A percentile compares a stretch with the other conserved stretches of the same genome.
These are phyloP conservation scores for Brachypterus glaber DNA, from an alignment of 2,888 invertebrate species.

Conservation along the genomic window DNA sequence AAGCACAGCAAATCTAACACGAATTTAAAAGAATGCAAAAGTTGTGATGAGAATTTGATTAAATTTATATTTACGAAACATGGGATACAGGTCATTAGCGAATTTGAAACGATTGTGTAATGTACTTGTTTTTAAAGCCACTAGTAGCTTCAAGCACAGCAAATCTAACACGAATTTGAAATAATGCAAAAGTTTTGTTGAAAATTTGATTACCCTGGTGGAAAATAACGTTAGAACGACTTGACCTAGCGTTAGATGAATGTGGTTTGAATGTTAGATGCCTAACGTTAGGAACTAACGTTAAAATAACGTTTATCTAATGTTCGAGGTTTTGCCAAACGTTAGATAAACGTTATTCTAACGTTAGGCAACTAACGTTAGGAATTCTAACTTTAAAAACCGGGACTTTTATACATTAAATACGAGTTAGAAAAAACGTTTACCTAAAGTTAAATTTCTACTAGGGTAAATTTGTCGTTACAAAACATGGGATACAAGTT, in stretches of 20 bases:
- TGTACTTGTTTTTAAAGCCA: constrained; percentile 22
- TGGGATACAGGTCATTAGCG: constrained; percentile 69
- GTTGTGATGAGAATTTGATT: constrained; percentile 46
- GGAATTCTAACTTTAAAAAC: too few relatives aligned
- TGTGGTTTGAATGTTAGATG: too few relatives aligned
- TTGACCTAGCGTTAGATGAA: too few relatives aligned
- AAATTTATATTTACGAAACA: constrained; percentile 67
- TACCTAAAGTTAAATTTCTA: too few relatives aligned
- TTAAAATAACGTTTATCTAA: too few relatives aligned
- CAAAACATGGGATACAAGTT: constrained; percentile 69
- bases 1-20: constrained; percentile 25
- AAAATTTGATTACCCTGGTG: constrained; percentile 50
- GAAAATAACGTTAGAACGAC: too few relatives aligned
- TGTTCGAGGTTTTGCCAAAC: too few relatives aligned
- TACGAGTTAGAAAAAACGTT: too few relatives aligned
- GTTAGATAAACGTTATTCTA: too few relatives aligned
- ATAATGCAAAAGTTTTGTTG: constrained; percentile 42
- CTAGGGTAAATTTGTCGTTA: constrained; percentile 65
- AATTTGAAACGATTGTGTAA: constrained; percentile 63
- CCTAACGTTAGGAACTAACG: too few relatives aligned
- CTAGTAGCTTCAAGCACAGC: constrained; percentile 13
- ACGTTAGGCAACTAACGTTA: too few relatives aligned
- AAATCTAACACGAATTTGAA: constrained; percentile 40
- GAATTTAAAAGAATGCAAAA: constrained; percentile 45
- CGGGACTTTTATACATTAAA: too few relatives aligned